Percentiles rank a stretch among this genome's conserved stretches.
Evolutionary conservation across 2,113 vertebrate species (phyloP).

Genomic region (Eurystomus gularis): DNA sequence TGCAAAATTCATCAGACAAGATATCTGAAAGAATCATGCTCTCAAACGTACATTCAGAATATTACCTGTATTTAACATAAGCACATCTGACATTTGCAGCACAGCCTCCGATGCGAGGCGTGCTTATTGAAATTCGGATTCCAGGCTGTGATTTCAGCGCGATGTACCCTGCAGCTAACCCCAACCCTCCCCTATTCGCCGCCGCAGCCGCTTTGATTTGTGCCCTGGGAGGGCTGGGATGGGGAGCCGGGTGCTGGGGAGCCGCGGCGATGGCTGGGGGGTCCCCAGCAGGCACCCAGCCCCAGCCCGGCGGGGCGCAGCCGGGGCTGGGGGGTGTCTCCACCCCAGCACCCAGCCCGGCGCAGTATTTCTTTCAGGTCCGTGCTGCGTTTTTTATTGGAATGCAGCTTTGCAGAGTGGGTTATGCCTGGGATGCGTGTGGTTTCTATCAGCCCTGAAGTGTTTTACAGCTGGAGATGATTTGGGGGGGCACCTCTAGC

Average conservation of each 20-base stretch:
- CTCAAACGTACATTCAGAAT: not conserved
- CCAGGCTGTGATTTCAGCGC: not conserved
- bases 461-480: slow-evolving; percentile 56
- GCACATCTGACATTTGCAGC: slow-evolving; percentile 33
- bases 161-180: not conserved
- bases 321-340: not conserved
- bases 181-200: not conserved
- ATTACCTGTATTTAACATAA: slow-evolving; percentile 41
- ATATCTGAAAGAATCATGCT: not conserved
- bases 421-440: slow-evolving; percentile 18
- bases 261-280: not conserved
- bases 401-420: slow-evolving; percentile 41
- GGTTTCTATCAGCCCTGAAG: slow-evolving; percentile 52
- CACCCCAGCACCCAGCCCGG: not conserved
- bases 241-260: not conserved
- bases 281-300: not conserved
- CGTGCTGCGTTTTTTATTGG: not conserved
- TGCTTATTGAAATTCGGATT: not conserved
- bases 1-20: slow-evolving; percentile 42
- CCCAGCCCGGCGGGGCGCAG: not conserved
- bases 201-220: not conserved
- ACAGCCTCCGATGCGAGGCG: not conserved
- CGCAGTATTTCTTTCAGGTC: not conserved
- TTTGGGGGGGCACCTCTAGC: slow-evolving; percentile 2
- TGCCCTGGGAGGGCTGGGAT: not conserved